A percentile compares a stretch with the other conserved stretches of the same genome.
phyloP scores from a whole-genome alignment of 2,888 invertebrate species.

The Cylindroiulus punctatus region DNA sequence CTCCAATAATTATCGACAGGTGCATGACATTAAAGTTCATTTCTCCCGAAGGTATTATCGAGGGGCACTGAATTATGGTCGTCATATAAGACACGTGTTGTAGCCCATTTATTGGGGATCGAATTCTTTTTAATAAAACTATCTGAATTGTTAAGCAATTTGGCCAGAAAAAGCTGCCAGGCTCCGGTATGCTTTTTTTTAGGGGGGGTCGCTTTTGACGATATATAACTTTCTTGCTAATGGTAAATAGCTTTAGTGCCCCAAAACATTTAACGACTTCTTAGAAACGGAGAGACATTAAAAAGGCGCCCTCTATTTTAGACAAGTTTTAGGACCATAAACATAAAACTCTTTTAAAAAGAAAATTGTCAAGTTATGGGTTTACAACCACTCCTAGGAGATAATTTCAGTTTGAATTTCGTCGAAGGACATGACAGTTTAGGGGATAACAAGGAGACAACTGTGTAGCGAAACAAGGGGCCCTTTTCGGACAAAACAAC shows the following conservation, averaged over 20 bases:
- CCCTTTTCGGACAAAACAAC: constrained; percentile 20
- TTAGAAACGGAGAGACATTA: constrained; percentile 50
- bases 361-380: constrained; percentile 57
- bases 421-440: constrained; percentile 51
- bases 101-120: constrained; percentile 8
- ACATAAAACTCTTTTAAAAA: constrained; percentile 56
- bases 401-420: constrained; percentile 53
- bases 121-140: constrained; percentile 50
- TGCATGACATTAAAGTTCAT: constrained; percentile 51
- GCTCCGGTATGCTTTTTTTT: constrained; percentile 42
- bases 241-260: constrained; percentile 55
- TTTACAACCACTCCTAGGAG: constrained; percentile 53
- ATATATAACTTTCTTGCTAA: constrained; percentile 47
- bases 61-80: constrained; percentile 22
- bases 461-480: constrained; percentile 32
- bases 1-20: constrained; percentile 51
- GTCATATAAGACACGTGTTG: constrained; percentile 49
- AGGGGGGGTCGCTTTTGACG: not conserved
- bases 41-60: constrained; percentile 44
- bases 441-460: constrained; percentile 16
- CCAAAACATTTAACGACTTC: constrained; percentile 55
- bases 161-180: constrained; percentile 19
- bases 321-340: constrained; percentile 56
- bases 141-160: constrained; percentile 45
- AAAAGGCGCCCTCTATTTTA: constrained; percentile 52